phyloP scores from a whole-genome alignment of 2,888 invertebrate species.

The Chesias legatella region DNA sequence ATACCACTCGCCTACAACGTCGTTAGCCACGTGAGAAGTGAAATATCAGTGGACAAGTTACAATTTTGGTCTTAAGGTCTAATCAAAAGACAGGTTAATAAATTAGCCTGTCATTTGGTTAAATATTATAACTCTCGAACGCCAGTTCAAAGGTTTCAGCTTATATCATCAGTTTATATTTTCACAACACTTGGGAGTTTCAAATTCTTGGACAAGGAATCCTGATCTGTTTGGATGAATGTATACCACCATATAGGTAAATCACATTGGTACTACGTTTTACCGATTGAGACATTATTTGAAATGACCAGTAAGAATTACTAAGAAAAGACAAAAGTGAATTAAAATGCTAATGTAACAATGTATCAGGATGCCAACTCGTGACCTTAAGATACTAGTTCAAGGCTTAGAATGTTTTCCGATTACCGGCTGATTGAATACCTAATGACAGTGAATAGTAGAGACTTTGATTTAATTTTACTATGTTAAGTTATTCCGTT shows the following conservation, averaged over 20 bases:
- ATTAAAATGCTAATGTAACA: constrained; percentile 10
- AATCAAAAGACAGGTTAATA: too few relatives aligned
- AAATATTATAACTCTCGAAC: too few relatives aligned
- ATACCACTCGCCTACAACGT: constrained; percentile 25
- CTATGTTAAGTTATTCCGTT: constrained; percentile 9
- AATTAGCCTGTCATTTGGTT: not conserved
- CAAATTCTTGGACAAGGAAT: too few relatives aligned
- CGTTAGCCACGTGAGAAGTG: constrained; percentile 4
- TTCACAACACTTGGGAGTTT: too few relatives aligned
- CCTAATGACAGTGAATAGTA: not conserved
- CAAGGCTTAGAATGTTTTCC: constrained; percentile 25
- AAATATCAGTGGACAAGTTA: constrained; percentile 3
- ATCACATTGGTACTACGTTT: too few relatives aligned
- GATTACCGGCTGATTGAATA: constrained; percentile 6
- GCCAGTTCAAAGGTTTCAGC: too few relatives aligned
- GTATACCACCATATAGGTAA: too few relatives aligned
- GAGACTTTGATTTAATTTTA: constrained; percentile 3
- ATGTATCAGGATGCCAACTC: constrained; percentile 17
- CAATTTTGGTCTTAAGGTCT: not conserved
- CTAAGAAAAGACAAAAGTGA: not conserved
- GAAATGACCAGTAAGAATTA: too few relatives aligned
- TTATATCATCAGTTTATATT: too few relatives aligned
- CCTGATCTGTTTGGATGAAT: too few relatives aligned
- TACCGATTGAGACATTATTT: too few relatives aligned
- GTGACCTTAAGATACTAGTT: constrained; percentile 21